Evolutionary conservation across 2,113 vertebrate species (phyloP), one percentile per base, ranked within the genome.

Genomic region (Larimichthys polyactis): DNA sequence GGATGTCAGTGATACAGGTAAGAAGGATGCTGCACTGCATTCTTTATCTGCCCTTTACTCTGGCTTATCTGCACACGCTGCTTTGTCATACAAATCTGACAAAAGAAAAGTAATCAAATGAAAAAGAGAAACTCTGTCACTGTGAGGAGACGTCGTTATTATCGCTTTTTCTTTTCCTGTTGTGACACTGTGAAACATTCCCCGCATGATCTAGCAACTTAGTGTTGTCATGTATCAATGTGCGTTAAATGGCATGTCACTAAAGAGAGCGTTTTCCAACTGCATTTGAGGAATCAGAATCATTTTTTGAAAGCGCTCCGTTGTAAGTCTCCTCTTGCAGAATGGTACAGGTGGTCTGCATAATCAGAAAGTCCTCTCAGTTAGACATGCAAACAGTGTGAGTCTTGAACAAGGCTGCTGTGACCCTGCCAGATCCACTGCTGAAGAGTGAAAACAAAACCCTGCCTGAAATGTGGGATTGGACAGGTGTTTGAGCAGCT

Each of bases 1-100:
- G 98, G 96, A 99, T 99, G 98, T 99, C 98, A 93, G 97, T 99
- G 96, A 99, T 99, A 95, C 98, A 99, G 98, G 98, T 99, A 93
- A 94, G 95, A 93, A 86, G 55, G 81, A 72, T 84, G 63, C 80
- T 78, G 74, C 78, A 52, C 82, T 72, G 72, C 89, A 32, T 75
- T 90, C 87, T 87, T 89, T 91, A 93, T 93, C 89, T 91, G 86
- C 57, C 71, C 82, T 90, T 87, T 87, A 86, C 88, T 93, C 80
- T 72, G 15, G 58, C 90, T 94, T 91, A 92, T 92, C 91, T 89
- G 36, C 82, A 49, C 78, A 36, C 36, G 64, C 84, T 85, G 88
- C 85, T 91, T 89, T 87, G 64, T 84, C 84, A 81, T 84, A 85
- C 75, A 90, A 83, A 92, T 89, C 90, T 92, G 87, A 90, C 88